Evolutionary conservation across 2,888 invertebrate species (phyloP), one percentile per base, ranked within the genome.

Genomic region (Cotesia congregata): DNA sequence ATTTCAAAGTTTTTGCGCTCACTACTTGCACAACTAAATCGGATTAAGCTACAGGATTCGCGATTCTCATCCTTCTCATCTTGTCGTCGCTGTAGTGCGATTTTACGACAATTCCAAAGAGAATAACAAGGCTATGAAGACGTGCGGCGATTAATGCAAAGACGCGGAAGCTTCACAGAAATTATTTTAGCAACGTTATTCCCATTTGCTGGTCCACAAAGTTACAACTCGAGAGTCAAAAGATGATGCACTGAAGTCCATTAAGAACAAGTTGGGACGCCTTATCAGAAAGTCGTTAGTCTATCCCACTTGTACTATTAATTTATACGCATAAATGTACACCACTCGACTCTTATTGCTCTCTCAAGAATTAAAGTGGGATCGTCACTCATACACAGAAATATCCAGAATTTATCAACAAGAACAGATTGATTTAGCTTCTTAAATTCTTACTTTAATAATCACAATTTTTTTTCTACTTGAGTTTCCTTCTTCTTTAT

Each of bases 271-370:
- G 84, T 84, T 87, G 84, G 81, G 83, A 84, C 81, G 87, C 84
- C 88, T 88, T 88, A 87, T 89, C 88, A 88, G 85, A 88, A 88
- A 88, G 88, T 89, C 89, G 87, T 88, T 88, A 89, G 87, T 83
- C 82, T 81, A 80, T 82, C 80, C 82, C 84, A 77, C 80, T 80
- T 80, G 83, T 80, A 50, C 30, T 30, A 50, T 20, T 9, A 5
- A n/a, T 15, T 7, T n/a, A 39, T 30, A 6, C 9, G 1, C 6
- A 30, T 60, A 50, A 30, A 70, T 60, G 30, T 70, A 30, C 38
- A 50, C 17, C 64, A 61, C 30, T 30, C 30, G 50, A n/a, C n/a
- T 75, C 50, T 30, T 6, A 50, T 50, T 50, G 64, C 67, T 50
- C 15, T 17, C 60, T 40, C n/a, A 62, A 41, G 62, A 5, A 30